Evolutionary conservation across 2,113 vertebrate species (phyloP).

Genomic region (Ptilorrhoa leucosticta): DNA sequence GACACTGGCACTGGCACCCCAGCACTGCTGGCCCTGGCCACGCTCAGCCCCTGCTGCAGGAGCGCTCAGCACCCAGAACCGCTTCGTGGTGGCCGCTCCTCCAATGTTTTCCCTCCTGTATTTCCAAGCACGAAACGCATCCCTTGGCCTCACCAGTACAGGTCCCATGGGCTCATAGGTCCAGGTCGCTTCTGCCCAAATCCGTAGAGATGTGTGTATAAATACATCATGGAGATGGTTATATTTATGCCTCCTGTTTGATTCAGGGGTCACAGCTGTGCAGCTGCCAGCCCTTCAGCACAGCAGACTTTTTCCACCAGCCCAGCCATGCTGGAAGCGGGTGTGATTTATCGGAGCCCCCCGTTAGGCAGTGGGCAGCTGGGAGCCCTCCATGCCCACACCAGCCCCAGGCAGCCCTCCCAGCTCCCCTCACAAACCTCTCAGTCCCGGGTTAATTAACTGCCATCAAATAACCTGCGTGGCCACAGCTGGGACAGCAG

Average conservation of each 20-base stretch:
- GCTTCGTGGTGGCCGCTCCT: neutral
- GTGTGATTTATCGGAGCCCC: accelerated
- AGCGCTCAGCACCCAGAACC: neutral
- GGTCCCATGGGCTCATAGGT: neutral
- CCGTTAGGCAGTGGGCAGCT: neutral
- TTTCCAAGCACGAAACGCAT: neutral
- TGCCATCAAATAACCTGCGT: neutral
- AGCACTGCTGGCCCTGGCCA: neutral
- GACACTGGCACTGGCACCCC: neutral
- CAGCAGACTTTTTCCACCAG: neutral
- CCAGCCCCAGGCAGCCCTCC: neutral
- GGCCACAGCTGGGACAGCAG: neutral
- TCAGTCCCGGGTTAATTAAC: slow-evolving; percentile 39
- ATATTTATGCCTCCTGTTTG: neutral
- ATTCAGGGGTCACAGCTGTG: neutral
- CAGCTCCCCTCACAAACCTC: neutral
- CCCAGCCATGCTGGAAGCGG: neutral
- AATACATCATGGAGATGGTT: accelerated
- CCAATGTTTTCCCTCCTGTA: accelerated
- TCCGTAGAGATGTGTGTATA: accelerated
- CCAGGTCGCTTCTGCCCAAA: neutral
- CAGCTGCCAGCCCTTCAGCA: neutral
- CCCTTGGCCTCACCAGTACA: neutral
- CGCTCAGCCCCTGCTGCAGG: neutral
- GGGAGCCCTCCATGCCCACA: neutral